A percentile compares a stretch with the other conserved stretches of the same genome.
Conservation (phyloP, 1,140 invertebrate species). For the Centruroides sculpturatus region DNA sequence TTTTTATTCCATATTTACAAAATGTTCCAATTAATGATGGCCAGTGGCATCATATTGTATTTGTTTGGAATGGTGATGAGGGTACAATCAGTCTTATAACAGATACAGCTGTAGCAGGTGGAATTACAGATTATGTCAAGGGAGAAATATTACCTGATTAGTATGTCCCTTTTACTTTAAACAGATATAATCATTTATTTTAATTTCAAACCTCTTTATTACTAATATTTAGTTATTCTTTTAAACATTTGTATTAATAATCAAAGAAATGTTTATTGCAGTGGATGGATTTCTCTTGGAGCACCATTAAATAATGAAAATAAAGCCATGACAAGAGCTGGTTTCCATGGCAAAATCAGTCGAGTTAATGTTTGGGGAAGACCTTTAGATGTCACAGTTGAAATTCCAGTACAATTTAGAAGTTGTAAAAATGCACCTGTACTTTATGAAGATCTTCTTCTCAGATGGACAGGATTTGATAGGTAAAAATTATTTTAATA, state of each 20-base stretch:
- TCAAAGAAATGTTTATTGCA: constrained; percentile 28
- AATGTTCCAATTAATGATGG: constrained; percentile 82
- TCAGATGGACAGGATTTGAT: constrained; percentile 89
- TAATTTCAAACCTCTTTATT: background rate
- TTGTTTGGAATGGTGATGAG: constrained; percentile 82
- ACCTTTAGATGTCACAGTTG: constrained; percentile 73
- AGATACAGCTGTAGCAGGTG: constrained; percentile 81
- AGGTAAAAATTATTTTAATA: constrained; percentile 28
- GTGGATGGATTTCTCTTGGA: constrained; percentile 82
- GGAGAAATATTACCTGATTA: constrained; percentile 57
- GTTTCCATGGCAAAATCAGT: constrained; percentile 88
- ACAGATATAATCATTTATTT: background rate
- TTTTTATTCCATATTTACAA: constrained; percentile 82
- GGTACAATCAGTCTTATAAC: constrained; percentile 67
- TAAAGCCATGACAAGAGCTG: constrained; percentile 56
- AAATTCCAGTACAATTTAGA: constrained; percentile 52
- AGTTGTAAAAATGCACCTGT: constrained; percentile 77
- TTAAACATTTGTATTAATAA: background rate
- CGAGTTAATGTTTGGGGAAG: constrained; percentile 90
- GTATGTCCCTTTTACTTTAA: constrained; percentile 38
- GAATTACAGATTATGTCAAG: constrained; percentile 66
- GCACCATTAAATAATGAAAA: constrained; percentile 50
- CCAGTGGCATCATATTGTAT: constrained; percentile 89
- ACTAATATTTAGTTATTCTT: background rate
- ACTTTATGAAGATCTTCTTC: constrained; percentile 62